Percentiles rank a stretch among this genome's conserved stretches.
phyloP scores from a whole-genome alignment of 1,140 invertebrate genomes.

The Saccostrea glomerata region DNA sequence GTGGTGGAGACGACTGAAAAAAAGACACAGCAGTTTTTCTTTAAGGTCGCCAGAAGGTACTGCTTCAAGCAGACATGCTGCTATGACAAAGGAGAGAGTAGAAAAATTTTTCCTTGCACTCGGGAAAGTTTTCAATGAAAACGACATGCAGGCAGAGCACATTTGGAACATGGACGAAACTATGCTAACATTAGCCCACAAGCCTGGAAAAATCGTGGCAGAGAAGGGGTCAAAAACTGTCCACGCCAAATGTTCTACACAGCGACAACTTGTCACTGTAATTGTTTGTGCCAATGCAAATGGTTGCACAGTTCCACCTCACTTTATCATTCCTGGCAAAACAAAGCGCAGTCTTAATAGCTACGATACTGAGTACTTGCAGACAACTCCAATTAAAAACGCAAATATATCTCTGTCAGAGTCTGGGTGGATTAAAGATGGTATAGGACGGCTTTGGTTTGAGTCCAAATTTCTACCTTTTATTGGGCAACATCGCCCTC shows the following conservation, averaged over 20 bases:
- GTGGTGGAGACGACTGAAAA: constrained; percentile 38
- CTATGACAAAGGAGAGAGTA: not conserved
- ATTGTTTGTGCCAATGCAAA: constrained; percentile 36
- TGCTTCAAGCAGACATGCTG: too few relatives aligned
- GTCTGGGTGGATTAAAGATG: constrained; percentile 24
- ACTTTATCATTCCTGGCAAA: constrained; percentile 50
- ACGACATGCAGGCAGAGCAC: constrained; percentile 9
- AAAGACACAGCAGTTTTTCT: constrained; percentile 22
- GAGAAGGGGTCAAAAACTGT: not conserved
- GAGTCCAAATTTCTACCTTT: too few relatives aligned
- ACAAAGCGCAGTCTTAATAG: not conserved
- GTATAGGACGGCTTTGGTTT: constrained; percentile 26
- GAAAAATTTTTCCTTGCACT: constrained; percentile 4
- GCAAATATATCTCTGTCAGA: not conserved
- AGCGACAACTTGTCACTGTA: constrained; percentile 25
- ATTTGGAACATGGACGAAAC: constrained; percentile 55
- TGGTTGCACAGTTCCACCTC: constrained; percentile 21
- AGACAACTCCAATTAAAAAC: not conserved
- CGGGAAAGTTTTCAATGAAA: not conserved
- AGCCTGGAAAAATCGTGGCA: constrained; percentile 1
- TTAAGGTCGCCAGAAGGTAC: constrained; percentile 39
- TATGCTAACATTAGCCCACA: not conserved
- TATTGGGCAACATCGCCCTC: constrained; percentile 38
- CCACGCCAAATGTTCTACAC: constrained; percentile 29
- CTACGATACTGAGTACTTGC: not conserved